Percentiles rank a stretch among this genome's conserved stretches.
These are phyloP conservation scores for Acrossocheilus fasciatus DNA, from an alignment of 2,797 vertebrate species.

Conservation along the genomic window DNA sequence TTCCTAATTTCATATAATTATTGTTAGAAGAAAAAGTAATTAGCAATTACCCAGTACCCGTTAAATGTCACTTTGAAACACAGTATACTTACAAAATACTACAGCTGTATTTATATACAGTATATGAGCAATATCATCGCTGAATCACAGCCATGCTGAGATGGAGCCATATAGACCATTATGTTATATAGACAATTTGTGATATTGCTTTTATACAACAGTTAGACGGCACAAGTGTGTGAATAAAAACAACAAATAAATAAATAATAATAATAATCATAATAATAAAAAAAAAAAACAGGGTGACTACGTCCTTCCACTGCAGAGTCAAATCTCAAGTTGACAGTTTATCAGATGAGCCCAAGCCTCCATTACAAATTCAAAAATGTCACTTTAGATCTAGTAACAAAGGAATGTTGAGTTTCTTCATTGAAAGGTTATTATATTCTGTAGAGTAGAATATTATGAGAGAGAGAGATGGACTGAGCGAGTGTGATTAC, in stretches of 20 bases:
- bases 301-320: no score
- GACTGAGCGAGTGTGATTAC: neutral
- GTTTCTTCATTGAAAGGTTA: neutral
- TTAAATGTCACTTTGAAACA: neutral
- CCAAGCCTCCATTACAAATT: neutral
- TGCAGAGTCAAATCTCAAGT: no score
- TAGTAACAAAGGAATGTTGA: no score
- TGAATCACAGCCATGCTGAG: no score
- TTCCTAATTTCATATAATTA: neutral
- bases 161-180: no score
- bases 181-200: no score
- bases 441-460: neutral
- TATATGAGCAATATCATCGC: no score
- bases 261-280: no score
- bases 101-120: neutral
- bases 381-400: neutral
- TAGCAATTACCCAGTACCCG: neutral
- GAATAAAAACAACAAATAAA: neutral
- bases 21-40: neutral
- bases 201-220: no score
- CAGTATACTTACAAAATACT: no score
- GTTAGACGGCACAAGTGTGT: no score
- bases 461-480: neutral
- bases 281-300: no score
- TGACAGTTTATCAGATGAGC: neutral